These are phyloP conservation scores for Proteles cristata DNA, from an alignment of 2,113 vertebrate genomes.

Conservation along the genomic window DNA sequence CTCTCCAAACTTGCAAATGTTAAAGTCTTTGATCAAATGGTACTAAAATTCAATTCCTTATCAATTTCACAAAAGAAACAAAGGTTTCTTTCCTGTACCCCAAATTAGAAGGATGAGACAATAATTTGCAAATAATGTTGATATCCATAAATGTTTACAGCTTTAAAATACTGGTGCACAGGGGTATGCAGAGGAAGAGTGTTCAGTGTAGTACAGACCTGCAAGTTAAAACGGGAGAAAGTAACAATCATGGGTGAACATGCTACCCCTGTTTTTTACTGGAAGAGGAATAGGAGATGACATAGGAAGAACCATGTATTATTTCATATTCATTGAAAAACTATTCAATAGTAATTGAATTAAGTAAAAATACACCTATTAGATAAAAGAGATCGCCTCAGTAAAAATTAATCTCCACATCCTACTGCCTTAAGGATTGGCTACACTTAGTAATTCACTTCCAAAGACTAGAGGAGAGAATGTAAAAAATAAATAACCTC, in stretches of 20 bases:
- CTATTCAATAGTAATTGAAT: background rate
- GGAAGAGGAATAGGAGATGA: background rate
- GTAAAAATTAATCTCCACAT: background rate
- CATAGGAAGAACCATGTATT: background rate
- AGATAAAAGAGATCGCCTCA: background rate
- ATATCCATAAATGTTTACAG: background rate
- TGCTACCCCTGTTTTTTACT: background rate
- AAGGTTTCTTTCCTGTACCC: background rate
- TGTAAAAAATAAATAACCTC: background rate
- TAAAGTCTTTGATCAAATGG: background rate
- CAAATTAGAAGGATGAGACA: background rate
- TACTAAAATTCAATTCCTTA: background rate
- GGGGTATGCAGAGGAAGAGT: background rate
- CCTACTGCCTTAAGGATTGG: too few relatives aligned
- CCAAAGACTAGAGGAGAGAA: background rate
- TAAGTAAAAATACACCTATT: background rate
- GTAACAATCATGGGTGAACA: background rate
- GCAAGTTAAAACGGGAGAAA: background rate
- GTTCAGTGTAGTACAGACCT: background rate
- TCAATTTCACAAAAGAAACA: background rate
- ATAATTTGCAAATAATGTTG: constrained; percentile 2
- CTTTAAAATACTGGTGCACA: background rate
- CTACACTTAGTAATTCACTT: background rate
- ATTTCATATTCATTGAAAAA: background rate
- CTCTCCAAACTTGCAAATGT: background rate